Conservation (phyloP, 1,140 invertebrate species). For the Camponotus pennsylvanicus region DNA sequence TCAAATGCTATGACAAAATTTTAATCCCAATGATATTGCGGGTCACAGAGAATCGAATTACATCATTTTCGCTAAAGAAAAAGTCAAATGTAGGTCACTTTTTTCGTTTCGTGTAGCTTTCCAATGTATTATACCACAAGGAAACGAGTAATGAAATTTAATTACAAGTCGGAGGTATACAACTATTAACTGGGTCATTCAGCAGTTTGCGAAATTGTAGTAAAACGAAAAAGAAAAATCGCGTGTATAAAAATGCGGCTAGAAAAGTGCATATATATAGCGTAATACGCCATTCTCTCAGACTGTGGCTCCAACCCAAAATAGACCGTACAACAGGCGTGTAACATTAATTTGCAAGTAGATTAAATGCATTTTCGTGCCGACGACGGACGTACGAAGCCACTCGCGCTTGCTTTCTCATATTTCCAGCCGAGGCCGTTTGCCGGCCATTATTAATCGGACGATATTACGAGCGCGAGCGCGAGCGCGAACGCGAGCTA, state of each 20-base stretch:
- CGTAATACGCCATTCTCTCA: conserved; percentile 5
- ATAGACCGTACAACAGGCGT: conserved; percentile 55
- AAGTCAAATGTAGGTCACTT: conserved; percentile 39
- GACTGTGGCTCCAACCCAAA: conserved; percentile 64
- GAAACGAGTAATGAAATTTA: conserved; percentile 45
- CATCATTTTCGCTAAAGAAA: conserved; percentile 3
- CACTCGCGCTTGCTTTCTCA: conserved; percentile 50
- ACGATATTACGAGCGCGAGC: conserved; percentile 50
- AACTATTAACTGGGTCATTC: conserved; percentile 47
- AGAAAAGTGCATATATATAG: not conserved
- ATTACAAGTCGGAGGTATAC: conserved; percentile 27
- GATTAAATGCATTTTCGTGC: conserved; percentile 63
- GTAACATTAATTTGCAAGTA: conserved; percentile 67
- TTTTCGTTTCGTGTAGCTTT: conserved; percentile 36
- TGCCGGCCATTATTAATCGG: conserved; percentile 56
- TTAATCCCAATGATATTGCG: not conserved
- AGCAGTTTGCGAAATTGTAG: conserved; percentile 28
- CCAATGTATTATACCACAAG: conserved; percentile 19
- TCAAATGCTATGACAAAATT: not conserved
- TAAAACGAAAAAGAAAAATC: conserved; percentile 32
- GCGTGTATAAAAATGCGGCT: conserved; percentile 30
- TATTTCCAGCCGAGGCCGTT: conserved; percentile 54
- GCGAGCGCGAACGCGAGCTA: not conserved
- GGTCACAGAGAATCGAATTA: not conserved
- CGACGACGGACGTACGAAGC: conserved; percentile 45